These are phyloP conservation scores for Synergus umbraculus DNA, from an alignment of 2,888 invertebrate species.

Conservation along the genomic window DNA sequence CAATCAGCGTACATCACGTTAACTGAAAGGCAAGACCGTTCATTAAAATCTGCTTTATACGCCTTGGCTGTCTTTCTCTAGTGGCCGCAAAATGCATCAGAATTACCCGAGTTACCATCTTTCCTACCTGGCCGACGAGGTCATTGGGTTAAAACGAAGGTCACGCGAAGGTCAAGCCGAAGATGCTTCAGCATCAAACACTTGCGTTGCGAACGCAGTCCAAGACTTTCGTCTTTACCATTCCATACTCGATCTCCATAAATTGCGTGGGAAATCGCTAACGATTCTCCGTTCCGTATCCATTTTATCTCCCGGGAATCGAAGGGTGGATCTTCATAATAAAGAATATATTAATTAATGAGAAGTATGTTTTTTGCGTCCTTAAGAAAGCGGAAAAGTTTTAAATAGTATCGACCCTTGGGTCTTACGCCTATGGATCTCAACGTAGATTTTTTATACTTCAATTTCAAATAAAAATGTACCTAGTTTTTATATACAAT, in stretches of 20 bases:
- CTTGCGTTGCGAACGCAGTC: slow-evolving; percentile 49
- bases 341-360: background rate
- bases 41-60: slow-evolving; percentile 60
- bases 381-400: no score
- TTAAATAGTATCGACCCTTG: no score
- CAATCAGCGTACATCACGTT: slow-evolving; percentile 63
- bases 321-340: slow-evolving; percentile 31
- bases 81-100: slow-evolving; percentile 40
- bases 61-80: slow-evolving; percentile 42
- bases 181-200: slow-evolving; percentile 49
- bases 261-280: slow-evolving; percentile 37
- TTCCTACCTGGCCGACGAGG: slow-evolving; percentile 41
- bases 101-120: slow-evolving; percentile 38
- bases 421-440: no score
- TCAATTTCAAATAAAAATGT: no score
- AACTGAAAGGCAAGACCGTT: slow-evolving; percentile 61
- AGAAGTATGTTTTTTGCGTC: no score
- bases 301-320: slow-evolving; percentile 26
- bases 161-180: slow-evolving; percentile 59
- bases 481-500: no score
- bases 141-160: slow-evolving; percentile 55
- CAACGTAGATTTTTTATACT: no score
- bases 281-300: slow-evolving; percentile 34
- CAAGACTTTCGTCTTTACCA: slow-evolving; percentile 41
- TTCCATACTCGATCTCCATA: slow-evolving; percentile 31